Evolutionary conservation across 2,797 vertebrate genomes (phyloP).

Genomic region (Sarcophilus harrisii): DNA sequence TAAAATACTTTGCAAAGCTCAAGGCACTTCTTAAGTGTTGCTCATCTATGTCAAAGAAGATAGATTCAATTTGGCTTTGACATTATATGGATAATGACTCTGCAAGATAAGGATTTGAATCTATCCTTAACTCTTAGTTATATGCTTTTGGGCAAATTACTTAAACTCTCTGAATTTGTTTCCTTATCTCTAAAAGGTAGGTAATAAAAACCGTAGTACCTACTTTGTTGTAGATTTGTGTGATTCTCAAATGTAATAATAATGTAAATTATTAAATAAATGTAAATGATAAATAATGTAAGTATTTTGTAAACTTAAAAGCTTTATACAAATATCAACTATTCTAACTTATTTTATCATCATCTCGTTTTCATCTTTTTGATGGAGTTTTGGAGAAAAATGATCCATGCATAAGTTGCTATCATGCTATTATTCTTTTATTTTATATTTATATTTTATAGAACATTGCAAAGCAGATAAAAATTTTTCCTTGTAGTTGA

Average conservation of each 20-base stretch:
- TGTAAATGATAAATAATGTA: not conserved
- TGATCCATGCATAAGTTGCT: not conserved
- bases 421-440: not conserved
- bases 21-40: not conserved
- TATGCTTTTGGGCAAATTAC: not conserved
- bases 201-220: not conserved
- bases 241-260: not conserved
- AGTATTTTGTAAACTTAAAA: not conserved
- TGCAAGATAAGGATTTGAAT: not conserved
- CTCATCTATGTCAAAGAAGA: not conserved
- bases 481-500: not conserved
- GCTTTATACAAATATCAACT: not conserved
- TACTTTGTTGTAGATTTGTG: not conserved
- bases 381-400: not conserved
- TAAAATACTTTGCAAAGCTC: not conserved
- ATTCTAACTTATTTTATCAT: not conserved
- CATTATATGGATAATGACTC: not conserved
- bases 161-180: not conserved
- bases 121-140: not conserved
- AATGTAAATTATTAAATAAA: not conserved
- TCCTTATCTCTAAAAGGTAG: not conserved
- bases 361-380: not conserved
- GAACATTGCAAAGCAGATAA: not conserved
- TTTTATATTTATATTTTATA: not conserved
- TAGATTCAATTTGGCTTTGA: not conserved